Evolutionary conservation across 2,113 vertebrate species (phyloP).

Genomic region (Vimba vimba): DNA sequence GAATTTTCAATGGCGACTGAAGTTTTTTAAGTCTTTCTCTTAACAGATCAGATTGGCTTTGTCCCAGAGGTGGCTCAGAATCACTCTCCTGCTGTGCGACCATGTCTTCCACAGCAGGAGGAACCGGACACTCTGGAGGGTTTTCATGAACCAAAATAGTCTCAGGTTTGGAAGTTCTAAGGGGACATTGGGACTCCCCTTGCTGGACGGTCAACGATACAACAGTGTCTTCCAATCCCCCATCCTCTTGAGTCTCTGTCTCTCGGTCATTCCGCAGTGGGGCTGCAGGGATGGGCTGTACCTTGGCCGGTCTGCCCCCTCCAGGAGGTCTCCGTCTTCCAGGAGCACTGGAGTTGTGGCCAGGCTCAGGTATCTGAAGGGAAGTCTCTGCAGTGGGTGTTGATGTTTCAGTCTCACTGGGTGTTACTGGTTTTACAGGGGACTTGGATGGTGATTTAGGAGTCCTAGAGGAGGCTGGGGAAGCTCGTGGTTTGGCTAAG

Average conservation of each 20-base stretch:
- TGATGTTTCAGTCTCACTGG: conserved; percentile 36
- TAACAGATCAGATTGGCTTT: conserved; percentile 39
- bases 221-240: background rate
- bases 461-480: conserved; percentile 60
- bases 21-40: conserved; percentile 53
- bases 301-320: conserved; percentile 55
- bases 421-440: conserved; percentile 58
- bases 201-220: background rate
- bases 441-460: conserved; percentile 70
- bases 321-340: conserved; percentile 59
- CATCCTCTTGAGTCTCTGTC: conserved; percentile 6
- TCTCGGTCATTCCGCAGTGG: conserved; percentile 10
- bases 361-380: conserved; percentile 17
- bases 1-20: conserved; percentile 34
- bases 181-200: background rate
- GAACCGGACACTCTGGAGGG: background rate
- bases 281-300: conserved; percentile 37
- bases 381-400: conserved; percentile 22
- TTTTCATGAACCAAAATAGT: background rate
- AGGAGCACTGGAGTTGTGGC: conserved; percentile 53
- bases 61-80: background rate
- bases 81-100: background rate
- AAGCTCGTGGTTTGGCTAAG: conserved; percentile 75
- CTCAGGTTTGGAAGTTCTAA: background rate
- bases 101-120: background rate